Base-by-base conservation (phyloP, 2,888 invertebrate genomes). In the Lycocerus yunnanus region DNA sequence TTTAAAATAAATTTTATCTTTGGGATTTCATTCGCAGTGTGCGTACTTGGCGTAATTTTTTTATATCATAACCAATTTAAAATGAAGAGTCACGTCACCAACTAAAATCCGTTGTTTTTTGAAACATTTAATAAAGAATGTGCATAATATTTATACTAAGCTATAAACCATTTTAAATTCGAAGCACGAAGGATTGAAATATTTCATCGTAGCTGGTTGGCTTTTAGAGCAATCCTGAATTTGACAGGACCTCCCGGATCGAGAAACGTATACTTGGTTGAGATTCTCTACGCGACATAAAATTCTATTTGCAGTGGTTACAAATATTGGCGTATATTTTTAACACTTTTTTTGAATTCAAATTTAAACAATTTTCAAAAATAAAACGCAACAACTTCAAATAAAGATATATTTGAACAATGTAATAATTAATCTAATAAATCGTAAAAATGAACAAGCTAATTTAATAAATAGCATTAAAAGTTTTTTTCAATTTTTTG, bases 181-280 rank as follows among this genome's bases (percentile, higher is more conserved):
- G 75, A 77, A 73, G 81, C 84, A 84, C 83, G 84, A 77, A 80
- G 79, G 78, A 78, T 73, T 74, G 81, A 81, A 83, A 84, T 83
- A 83, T 84, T 83, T 82, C 84, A 83, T 83, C 82, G 82, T 78
- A 78, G 80, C 79, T 16, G 61, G 16, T 63, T 79, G 78, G 82
- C 80, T 82, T 82, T 82, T 78, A 78, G 79, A 76, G 78, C 80
- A 81, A 81, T 81, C 81, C 76, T 80, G 80, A 72, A 66, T 67
- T 76, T 80, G 81, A 80, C 81, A 78, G 79, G 72, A 68, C 70
- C 72, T 74, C 68, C 74, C 69, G 71, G 72, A 71, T 74, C 76
- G 69, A 72, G 77, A 72, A 75, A 78, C 69, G 76, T 78, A 78
- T 16, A 43, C 77, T 77, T 74, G 77, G 79, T 74, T 72, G 77